A percentile compares a stretch with the other conserved stretches of the same genome.
These are phyloP conservation scores for Drosophila murphyi DNA, from an alignment of 1,140 invertebrate genomes.

Conservation along the genomic window DNA sequence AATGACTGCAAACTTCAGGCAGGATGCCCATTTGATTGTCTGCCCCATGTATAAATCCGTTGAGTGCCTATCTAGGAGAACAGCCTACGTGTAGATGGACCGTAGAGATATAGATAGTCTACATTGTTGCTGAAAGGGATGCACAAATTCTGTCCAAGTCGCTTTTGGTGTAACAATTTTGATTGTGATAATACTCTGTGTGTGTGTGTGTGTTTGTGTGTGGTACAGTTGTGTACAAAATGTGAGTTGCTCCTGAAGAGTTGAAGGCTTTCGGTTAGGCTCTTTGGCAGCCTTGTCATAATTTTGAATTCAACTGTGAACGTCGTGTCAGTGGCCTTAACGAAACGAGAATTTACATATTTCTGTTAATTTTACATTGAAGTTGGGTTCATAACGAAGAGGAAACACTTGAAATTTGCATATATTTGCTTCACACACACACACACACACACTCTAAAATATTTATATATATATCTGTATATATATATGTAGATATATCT, in stretches of 20 bases:
- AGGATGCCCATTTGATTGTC: conserved; percentile 29
- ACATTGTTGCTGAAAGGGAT: not conserved
- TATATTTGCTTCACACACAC: conserved; percentile 70
- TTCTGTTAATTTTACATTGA: conserved; percentile 83
- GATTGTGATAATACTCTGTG: conserved; percentile 17
- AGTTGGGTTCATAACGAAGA: conserved; percentile 84
- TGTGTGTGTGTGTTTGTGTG: conserved; percentile 25
- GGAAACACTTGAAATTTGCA: conserved; percentile 84
- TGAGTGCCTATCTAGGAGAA: conserved; percentile 1
- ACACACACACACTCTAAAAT: conserved; percentile 25
- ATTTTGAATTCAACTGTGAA: conserved; percentile 40
- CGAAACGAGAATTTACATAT: conserved; percentile 82
- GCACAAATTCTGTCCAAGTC: conserved; percentile 33
- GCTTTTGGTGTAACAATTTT: conserved; percentile 58
- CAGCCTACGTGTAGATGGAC: conserved; percentile 18
- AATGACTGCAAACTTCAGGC: conserved; percentile 33
- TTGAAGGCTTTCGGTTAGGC: conserved; percentile 53
- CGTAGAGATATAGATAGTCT: too few relatives aligned
- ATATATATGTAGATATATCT: not conserved
- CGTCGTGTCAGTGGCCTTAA: conserved; percentile 52
- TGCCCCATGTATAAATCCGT: not conserved
- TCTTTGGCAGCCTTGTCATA: conserved; percentile 57
- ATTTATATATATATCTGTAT: too few relatives aligned
- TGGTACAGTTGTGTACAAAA: conserved; percentile 71
- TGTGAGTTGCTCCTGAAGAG: conserved; percentile 16